phyloP scores from a whole-genome alignment of 2,888 invertebrate species.

The Scaptomyza caliginosa region DNA sequence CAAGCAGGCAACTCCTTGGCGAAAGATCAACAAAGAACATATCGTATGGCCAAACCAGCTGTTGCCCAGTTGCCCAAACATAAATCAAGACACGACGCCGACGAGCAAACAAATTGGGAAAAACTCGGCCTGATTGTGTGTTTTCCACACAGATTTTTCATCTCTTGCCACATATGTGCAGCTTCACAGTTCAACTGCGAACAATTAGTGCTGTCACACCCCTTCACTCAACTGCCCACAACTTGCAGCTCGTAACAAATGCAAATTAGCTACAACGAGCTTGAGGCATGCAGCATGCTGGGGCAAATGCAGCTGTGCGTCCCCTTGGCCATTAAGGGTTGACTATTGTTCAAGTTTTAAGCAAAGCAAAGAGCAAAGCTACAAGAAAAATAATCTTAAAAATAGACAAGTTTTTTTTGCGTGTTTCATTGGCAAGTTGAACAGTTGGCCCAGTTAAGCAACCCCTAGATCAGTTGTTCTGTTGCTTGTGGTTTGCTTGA shows the following conservation, averaged over 20 bases:
- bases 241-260: constrained; percentile 9
- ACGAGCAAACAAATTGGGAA: constrained; percentile 63
- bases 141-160: constrained; percentile 16
- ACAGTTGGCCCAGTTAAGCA: not conserved
- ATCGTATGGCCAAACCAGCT: constrained; percentile 72
- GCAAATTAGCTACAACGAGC: constrained; percentile 38
- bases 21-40: constrained; percentile 52
- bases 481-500: constrained; percentile 50
- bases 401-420: too few relatives aligned
- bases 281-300: not conserved
- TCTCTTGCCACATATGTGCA: constrained; percentile 58
- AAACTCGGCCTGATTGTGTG: constrained; percentile 37
- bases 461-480: not conserved
- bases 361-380: too few relatives aligned
- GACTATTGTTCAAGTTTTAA: constrained; percentile 8
- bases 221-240: constrained; percentile 43
- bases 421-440: not conserved
- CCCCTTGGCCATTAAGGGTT: constrained; percentile 26
- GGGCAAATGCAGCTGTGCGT: constrained; percentile 36
- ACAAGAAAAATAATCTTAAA: too few relatives aligned
- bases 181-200: constrained; percentile 65
- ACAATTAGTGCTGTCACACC: constrained; percentile 63
- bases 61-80: constrained; percentile 42
- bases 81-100: constrained; percentile 62
- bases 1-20: constrained; percentile 64